Percentiles rank a stretch among this genome's conserved stretches.
Evolutionary conservation across 2,113 vertebrate genomes (phyloP).

Genomic region (Azemiops feae): DNA sequence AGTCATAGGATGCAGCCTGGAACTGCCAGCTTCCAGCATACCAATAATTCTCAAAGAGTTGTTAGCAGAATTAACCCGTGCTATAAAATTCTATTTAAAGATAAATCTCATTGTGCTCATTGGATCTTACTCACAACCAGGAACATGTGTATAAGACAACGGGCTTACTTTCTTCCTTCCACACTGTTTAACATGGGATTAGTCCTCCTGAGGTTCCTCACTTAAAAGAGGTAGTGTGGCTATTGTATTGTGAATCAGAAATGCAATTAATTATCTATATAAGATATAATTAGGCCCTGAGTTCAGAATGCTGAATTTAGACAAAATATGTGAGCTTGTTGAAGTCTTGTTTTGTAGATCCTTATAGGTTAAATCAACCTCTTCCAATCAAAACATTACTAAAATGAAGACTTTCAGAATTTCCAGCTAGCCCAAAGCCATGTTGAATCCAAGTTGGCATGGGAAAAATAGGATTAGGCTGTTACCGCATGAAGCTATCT

Average conservation of each 20-base stretch:
- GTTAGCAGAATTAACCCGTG: background rate
- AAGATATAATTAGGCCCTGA: background rate
- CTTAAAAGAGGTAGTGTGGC: background rate
- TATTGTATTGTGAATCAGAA: background rate
- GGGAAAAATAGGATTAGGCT: background rate
- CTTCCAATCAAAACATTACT: background rate
- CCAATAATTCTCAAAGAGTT: background rate
- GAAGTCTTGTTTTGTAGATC: background rate
- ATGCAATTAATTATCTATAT: background rate
- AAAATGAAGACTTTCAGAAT: background rate
- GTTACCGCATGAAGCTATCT: background rate
- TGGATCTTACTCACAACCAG: background rate
- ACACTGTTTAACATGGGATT: background rate
- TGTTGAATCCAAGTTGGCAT: background rate
- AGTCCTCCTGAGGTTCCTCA: background rate
- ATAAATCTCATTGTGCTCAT: background rate
- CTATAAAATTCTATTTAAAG: background rate
- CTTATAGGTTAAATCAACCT: background rate
- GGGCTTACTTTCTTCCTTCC: background rate
- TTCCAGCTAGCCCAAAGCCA: background rate
- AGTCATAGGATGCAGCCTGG: background rate
- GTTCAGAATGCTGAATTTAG: background rate
- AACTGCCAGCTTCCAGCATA: background rate
- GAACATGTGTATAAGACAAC: background rate
- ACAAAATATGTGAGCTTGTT: background rate